phyloP scores from a whole-genome alignment of 2,113 vertebrate genomes.

The Balaenoptera acutorostrata region DNA sequence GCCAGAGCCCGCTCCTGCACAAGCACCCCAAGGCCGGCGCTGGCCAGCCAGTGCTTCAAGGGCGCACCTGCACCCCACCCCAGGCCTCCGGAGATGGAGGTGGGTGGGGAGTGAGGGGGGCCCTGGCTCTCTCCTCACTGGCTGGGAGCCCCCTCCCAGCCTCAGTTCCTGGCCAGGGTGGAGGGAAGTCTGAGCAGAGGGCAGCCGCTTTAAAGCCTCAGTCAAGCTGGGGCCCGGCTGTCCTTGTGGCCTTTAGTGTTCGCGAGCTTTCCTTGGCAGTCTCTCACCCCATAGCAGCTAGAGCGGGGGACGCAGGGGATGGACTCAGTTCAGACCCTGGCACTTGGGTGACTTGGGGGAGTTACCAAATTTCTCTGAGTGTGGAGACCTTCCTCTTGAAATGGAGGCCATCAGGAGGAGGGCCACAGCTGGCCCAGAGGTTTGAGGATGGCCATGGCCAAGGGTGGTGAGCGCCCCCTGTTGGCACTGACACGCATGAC shows the following conservation, averaged over 20 bases:
- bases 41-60: neutral
- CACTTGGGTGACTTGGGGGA: neutral
- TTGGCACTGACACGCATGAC: rapidly evolving
- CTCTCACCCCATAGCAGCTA: neutral
- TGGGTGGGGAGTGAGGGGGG: neutral
- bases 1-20: neutral
- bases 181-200: neutral
- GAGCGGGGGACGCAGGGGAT: too few relatives aligned
- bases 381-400: neutral
- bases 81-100: neutral
- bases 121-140: neutral
- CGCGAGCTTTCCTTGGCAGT: neutral
- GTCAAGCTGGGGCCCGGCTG: too few relatives aligned
- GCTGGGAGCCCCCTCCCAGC: neutral
- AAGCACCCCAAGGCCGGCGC: rapidly evolving
- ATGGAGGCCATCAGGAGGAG: neutral
- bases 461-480: neutral
- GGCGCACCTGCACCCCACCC: neutral
- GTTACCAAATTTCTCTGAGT: neutral
- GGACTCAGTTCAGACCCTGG: neutral
- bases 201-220: neutral
- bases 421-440: neutral
- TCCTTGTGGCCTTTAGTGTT: neutral
- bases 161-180: neutral
- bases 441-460: neutral